A percentile compares a stretch with the other conserved stretches of the same genome.
Conservation (phyloP, 2,797 vertebrate genomes). For the Cynopterus sphinx region DNA sequence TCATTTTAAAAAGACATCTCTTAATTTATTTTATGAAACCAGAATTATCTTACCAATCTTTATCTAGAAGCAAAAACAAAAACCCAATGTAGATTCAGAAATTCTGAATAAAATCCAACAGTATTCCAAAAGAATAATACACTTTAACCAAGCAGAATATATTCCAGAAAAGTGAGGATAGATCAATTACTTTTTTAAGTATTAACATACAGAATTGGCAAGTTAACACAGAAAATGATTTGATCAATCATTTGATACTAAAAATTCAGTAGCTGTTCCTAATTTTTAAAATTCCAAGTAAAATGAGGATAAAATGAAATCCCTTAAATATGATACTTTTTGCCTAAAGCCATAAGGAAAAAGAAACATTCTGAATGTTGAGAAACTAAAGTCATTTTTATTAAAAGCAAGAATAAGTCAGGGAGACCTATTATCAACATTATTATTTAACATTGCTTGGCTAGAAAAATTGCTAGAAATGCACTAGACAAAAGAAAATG, state of each 20-base stretch:
- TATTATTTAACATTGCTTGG: neutral
- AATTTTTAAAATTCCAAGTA: neutral
- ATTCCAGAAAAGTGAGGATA: neutral
- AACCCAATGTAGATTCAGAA: neutral
- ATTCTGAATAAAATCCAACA: neutral
- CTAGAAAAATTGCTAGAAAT: neutral
- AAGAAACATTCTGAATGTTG: neutral
- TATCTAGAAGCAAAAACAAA: neutral
- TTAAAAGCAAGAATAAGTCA: neutral
- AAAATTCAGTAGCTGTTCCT: neutral
- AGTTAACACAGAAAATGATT: neutral
- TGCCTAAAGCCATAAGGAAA: neutral
- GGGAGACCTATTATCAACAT: neutral
- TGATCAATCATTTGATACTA: neutral
- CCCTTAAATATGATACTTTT: neutral
- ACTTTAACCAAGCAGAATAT: neutral
- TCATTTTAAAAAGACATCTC: neutral
- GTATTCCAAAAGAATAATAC: neutral
- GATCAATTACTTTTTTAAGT: neutral
- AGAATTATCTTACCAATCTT: constrained; percentile 36
- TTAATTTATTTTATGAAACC: neutral
- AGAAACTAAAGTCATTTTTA: neutral
- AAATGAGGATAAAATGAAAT: neutral
- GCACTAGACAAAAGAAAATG: neutral
- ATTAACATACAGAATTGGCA: neutral